phyloP scores from a whole-genome alignment of 2,113 vertebrate species.

The Coptodon rendalli region DNA sequence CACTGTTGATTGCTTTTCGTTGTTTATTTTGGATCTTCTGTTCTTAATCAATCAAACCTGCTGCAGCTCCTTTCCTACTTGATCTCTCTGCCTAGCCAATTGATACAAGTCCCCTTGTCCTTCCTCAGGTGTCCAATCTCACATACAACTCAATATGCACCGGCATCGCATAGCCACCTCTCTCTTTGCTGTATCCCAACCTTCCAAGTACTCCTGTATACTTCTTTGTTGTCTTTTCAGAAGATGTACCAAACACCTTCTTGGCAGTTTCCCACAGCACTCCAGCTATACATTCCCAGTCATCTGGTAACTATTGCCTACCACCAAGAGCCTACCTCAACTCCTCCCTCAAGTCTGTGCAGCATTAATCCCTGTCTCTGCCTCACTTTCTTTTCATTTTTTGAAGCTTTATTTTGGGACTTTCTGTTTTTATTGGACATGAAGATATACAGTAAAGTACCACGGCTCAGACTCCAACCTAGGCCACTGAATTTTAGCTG shows the following conservation, averaged over 20 bases:
- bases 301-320: not conserved
- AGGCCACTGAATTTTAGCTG: not conserved
- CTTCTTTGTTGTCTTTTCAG: not conserved
- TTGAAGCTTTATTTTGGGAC: not conserved
- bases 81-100: not conserved
- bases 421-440: not conserved
- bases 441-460: not conserved
- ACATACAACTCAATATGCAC: not conserved
- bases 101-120: not conserved
- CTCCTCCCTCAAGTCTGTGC: not conserved
- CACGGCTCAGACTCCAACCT: accelerated
- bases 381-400: not conserved
- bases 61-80: not conserved
- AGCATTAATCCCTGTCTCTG: not conserved
- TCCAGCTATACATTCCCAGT: not conserved
- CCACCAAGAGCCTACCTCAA: not conserved
- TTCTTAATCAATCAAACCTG: not conserved
- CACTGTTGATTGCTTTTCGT: not conserved
- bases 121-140: not conserved
- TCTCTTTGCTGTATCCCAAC: not conserved
- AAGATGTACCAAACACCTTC: not conserved
- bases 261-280: not conserved
- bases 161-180: not conserved
- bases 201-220: not conserved
- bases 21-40: not conserved